phyloP scores from a whole-genome alignment of 2,797 vertebrate species.

The Sebastes trivittatus region DNA sequence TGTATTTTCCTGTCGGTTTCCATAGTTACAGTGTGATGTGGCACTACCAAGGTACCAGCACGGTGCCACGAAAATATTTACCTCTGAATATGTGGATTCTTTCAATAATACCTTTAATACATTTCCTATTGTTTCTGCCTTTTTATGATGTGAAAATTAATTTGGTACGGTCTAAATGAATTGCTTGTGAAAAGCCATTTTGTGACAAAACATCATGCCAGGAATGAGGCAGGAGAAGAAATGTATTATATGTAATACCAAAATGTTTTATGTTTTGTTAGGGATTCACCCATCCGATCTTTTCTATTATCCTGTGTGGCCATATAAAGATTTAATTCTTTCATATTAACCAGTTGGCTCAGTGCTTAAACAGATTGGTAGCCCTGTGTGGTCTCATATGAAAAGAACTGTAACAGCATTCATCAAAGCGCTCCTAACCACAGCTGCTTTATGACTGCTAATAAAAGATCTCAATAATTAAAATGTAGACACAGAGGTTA shows the following conservation, averaged over 20 bases:
- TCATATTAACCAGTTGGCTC: not conserved
- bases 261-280: not conserved
- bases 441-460: not conserved
- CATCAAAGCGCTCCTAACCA: not conserved
- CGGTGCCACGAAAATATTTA: not conserved
- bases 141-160: not conserved
- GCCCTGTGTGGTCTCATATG: not conserved
- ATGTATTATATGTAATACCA: not conserved
- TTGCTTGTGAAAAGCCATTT: not conserved
- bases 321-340: not conserved
- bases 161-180: not conserved
- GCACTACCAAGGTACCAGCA: not conserved
- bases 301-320: not conserved
- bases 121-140: not conserved
- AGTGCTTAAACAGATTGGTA: no score
- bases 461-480: not conserved
- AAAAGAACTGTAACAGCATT: not conserved
- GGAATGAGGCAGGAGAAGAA: not conserved
- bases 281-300: no score
- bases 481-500: not conserved
- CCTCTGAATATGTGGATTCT: not conserved
- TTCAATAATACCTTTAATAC: not conserved
- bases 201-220: not conserved
- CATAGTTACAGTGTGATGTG: slow-evolving; percentile 14
- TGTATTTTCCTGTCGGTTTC: slow-evolving; percentile 15